Base-by-base conservation (phyloP, 1,140 invertebrate species). In the Mesaphorura yosii region DNA sequence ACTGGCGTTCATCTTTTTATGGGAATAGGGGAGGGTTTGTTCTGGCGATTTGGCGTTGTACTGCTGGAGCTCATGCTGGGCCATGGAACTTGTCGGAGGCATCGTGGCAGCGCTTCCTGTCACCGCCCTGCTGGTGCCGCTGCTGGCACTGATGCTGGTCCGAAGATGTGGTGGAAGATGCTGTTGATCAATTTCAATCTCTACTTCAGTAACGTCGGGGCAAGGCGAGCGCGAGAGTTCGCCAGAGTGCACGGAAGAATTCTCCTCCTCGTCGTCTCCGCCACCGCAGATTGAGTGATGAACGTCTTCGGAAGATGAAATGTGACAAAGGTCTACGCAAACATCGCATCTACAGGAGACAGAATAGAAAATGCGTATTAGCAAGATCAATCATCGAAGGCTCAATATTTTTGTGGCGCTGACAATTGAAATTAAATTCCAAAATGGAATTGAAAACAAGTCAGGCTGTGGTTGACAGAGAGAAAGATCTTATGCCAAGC, bases 221-320 rank as follows among this genome's bases (percentile, higher is more conserved):
- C 60, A 62, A 26, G 60, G 55, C 26, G 50, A 31, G 6, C 50
- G 53, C 40, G 57, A 52, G 27, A 55, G 31, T 28, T 55, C 55
- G 34, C 52, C 53, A 1, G 51, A 53, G 23, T 54, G 48, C 25
- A 59, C 34, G n/a, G 53, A 55, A 3, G 44, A 44, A 37, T 59
- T 57, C 26, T 62, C 60, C 25, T 59, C 60, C 26, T 62, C 60
- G 26, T 60, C 59, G 22, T n/a, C 31, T n/a, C n/a, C n/a, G 29
- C 23, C 44, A 6, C 7, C 44, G 44, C 12, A 12, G n/a, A n/a
- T n/a, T n/a, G n/a, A n/a, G n/a, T n/a, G n/a, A 34, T 10, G n/a
- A 46, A 49, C 17, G 22, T 56, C 51, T 15, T 50, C 28, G 6
- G 5, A 5, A 48, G 5, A 6, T 27, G 14, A 12, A 6, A 5